These are phyloP conservation scores for Apotomis betuletana DNA, from an alignment of 2,888 invertebrate genomes.

Conservation along the genomic window DNA sequence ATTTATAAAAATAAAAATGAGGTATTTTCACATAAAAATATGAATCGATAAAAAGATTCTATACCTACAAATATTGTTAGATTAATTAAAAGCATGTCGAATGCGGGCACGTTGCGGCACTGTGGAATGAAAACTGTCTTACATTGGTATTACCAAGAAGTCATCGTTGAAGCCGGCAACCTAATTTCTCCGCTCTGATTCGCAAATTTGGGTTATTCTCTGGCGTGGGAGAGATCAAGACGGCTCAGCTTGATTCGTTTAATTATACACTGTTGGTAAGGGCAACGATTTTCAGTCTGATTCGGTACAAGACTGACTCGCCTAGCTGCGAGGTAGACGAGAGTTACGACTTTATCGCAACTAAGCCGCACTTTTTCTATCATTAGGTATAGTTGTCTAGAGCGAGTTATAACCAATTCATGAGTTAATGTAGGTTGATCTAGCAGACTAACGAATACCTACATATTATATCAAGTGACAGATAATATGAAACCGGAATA, in stretches of 20 bases:
- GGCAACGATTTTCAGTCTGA: background rate
- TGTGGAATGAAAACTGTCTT: background rate
- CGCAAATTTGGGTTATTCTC: constrained; percentile 27
- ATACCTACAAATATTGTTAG: too few species aligned
- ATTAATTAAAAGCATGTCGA: background rate
- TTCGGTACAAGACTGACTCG: background rate
- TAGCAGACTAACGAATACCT: too few species aligned
- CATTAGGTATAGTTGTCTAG: too few species aligned
- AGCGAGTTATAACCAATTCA: too few species aligned
- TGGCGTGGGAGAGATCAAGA: constrained; percentile 28
- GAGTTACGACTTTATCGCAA: background rate
- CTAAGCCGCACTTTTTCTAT: too few species aligned
- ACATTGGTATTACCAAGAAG: constrained; percentile 16
- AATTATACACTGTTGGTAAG: constrained; percentile 12
- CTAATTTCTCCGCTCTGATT: constrained; percentile 37
- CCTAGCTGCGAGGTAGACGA: background rate
- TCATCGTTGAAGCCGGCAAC: constrained; percentile 12
- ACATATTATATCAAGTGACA: too few species aligned
- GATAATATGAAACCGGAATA: too few species aligned
- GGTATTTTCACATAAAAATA: too few species aligned
- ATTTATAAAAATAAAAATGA: too few species aligned
- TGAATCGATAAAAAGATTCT: too few species aligned
- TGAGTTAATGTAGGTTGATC: too few species aligned
- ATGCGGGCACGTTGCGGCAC: background rate
- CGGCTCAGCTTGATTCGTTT: constrained; percentile 21